Base-by-base conservation (phyloP, 2,113 vertebrate genomes). In the Vulpes vulpes region DNA sequence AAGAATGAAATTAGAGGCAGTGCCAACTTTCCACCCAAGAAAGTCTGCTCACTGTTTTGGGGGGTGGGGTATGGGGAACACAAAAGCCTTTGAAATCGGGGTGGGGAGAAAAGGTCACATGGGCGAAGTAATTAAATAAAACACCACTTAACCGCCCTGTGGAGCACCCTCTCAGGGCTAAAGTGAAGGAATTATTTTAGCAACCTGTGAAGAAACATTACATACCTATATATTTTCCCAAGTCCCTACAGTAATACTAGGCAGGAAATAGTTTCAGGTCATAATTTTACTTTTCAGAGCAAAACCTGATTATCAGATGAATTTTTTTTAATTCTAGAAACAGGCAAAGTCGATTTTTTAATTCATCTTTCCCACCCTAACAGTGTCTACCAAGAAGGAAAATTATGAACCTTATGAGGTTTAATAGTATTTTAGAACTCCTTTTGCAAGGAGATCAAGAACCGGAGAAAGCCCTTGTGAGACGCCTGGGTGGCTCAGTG, bases 1-100 rank as follows among this genome's bases (percentile, higher is more conserved):
- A 97, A 93, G 64, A 91, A 93, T 65, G 83, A 82, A 91, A 95
- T 71, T 78, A 71, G 91, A 96, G 53, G 10, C 60, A 94, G 59
- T 83, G 67, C 10, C n/a, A 32, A 92, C 8, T 91, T 96, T 94
- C 43, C 30, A 91, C 1, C 11, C 12, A 95, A 60, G 51, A 81
- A 78, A 90, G 22, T 67, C 51, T 86, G 73, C 67, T 92, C 38
- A 62, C 57, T 76, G 20, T 87, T 96, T 94, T 87, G 51, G 30
- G 57, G 51, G 5, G 4, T 43, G 43, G 43, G 43, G 43, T 43
- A 7, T 43, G 43, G 43, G 16, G 65, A 14, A 92, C 11, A 78
- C 17, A 79, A 88, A 96, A 49, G 51, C 10, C 25, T 43, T 94
- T 90, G 38, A 96, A 94, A 91, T 30, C 38, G 55, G 25, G n/a